Evolutionary conservation across 2,888 invertebrate genomes (phyloP), one percentile per base, ranked within the genome.

Genomic region (Bimastos eiseni): DNA sequence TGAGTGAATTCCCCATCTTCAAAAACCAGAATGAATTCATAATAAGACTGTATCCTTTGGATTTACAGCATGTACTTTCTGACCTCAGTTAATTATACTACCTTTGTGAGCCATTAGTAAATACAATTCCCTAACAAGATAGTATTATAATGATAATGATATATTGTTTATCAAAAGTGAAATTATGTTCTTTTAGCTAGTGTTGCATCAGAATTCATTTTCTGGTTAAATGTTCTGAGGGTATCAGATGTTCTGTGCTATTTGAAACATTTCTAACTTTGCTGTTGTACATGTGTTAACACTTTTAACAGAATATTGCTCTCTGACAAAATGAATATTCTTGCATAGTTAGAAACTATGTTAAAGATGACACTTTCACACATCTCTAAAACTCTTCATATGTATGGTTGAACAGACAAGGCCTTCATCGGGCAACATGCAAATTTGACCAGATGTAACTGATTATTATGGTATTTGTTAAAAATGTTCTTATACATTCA

Each of bases 31-130:
- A 86, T 5, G 36, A 86, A 36, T 86, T 86, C 34, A 86, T 86
- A 36, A 37, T 86, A 37, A 33, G n/a, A 86, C 86, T 86, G 86
- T 86, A 86, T 86, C 86, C 86, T 86, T 86, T 86, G 86, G 4
- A 37, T 86, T 34, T 36, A 70, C n/a, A 70, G 1, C 70, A n/a
- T 70, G 1, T 70, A 70, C n/a, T 3, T n/a, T 70, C 8, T 30
- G n/a, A 70, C 13, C n/a, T 70, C 70, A 49, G 8, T 70, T 70
- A n/a, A n/a, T n/a, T n/a, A n/a, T 8, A 0, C 1, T n/a, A n/a
- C n/a, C n/a, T 70, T n/a, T 70, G 4, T 24, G 55, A 30, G 13
- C 55, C 55, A 55, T 2, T 30, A 30, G 24, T 3, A 55, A 55
- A 30, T 30, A 11, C 30, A 24, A 55, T 55, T 24, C 13, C 11